Evolutionary conservation across 2,888 invertebrate genomes (phyloP).

Genomic region (Cheilosia scutellata): DNA sequence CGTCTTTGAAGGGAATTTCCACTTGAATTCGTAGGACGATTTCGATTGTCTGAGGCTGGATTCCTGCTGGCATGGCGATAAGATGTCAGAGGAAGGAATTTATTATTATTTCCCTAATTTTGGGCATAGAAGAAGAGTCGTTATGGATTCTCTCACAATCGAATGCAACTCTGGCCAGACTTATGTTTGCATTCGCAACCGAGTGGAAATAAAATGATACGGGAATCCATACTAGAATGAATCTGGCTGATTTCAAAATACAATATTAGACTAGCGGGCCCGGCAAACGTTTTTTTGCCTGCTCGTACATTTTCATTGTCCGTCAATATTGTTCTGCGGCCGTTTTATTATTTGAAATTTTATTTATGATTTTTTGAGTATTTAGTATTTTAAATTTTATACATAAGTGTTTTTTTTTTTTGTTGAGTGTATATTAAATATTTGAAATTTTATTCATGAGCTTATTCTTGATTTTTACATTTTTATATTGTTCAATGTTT

Average conservation of each 20-base stretch:
- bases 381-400: no score
- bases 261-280: no score
- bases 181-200: slow-evolving; percentile 64
- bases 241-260: background rate
- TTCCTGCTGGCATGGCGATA: slow-evolving; percentile 57
- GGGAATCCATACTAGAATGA: slow-evolving; percentile 55
- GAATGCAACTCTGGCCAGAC: slow-evolving; percentile 39
- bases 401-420: no score
- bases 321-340: no score
- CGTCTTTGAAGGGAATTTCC: slow-evolving; percentile 46
- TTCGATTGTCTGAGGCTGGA: slow-evolving; percentile 51
- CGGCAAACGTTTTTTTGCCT: no score
- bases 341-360: no score
- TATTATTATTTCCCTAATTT: slow-evolving; percentile 70
- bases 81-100: slow-evolving; percentile 60
- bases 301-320: no score
- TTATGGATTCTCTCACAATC: slow-evolving; percentile 21
- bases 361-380: no score
- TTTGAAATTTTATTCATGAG: no score
- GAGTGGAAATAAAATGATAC: slow-evolving; percentile 62
- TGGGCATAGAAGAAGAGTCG: slow-evolving; percentile 54
- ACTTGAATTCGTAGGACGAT: slow-evolving; percentile 66
- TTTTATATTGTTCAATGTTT: no score
- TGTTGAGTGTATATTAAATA: no score
- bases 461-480: no score